Base-by-base conservation (phyloP, 1,140 invertebrate species). In the Macrotrachela quadricornifera region DNA sequence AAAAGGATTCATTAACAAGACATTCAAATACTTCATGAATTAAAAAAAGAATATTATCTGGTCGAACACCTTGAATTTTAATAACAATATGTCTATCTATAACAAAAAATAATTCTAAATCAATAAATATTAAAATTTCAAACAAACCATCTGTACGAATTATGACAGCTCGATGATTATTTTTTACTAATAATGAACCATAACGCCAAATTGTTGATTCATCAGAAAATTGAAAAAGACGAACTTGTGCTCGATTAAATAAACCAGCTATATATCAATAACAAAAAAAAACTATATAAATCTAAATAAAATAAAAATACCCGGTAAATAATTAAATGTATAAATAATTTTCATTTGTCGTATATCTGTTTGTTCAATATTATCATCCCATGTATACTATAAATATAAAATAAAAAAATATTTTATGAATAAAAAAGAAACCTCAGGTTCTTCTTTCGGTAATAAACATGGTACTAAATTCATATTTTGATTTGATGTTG, bases 211-310 rank as follows among this genome's bases (percentile, higher is more conserved):
- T 62, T 12, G 61, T 56, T 30, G 62, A 60, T 10, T 60, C 61
- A 56, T 67, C 63, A 15, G 63, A 63, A 36, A 67, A 61, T 50
- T 65, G 60, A 54, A 62, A 68, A 44, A 68, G 47, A 39, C 66
- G 54, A 15, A 68, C 66, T 64, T 69, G 67, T 17, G 61, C 63
- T 60, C 67, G 62, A 55, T 69, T 69, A 57, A 69, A 69, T n/a
- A 69, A 56, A 14, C 67, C 67, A 45, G 63, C 58, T 16, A 66
- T 66, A 30, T 4, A 30, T 30, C 2, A 30, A 30, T 2, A 30
- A 30, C 2, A 30, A 30, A 30, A 2, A 30, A 4, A n/a, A n/a
- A n/a, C n/a, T n/a, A n/a, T n/a, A n/a, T n/a, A n/a, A n/a, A n/a
- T n/a, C n/a, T n/a, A n/a, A n/a, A n/a, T n/a, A n/a, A n/a, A n/a